Evolutionary conservation across 2,888 invertebrate genomes (phyloP).

Genomic region (Drosophila recens): DNA sequence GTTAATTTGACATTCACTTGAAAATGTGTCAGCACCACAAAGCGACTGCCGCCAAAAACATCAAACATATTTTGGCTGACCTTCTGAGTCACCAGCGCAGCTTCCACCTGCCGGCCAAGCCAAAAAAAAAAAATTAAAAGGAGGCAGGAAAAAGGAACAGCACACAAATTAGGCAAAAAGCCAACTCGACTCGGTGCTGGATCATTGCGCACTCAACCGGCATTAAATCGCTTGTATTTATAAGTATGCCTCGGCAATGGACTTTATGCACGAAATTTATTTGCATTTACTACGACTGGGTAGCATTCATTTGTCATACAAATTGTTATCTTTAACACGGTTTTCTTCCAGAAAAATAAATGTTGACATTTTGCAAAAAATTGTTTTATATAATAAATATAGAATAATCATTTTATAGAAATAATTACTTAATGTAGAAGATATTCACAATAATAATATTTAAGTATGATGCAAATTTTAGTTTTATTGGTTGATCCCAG

Average conservation of each 20-base stretch:
- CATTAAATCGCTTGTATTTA: slow-evolving; percentile 62
- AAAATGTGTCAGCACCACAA: slow-evolving; percentile 40
- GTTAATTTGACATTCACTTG: slow-evolving; percentile 9
- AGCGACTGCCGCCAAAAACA: slow-evolving; percentile 34
- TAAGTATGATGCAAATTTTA: too few relatives aligned
- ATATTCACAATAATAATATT: too few relatives aligned
- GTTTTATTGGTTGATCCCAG: too few relatives aligned
- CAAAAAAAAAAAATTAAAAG: background rate
- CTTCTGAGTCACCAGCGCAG: slow-evolving; percentile 15
- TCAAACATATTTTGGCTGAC: slow-evolving; percentile 46
- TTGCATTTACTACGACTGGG: background rate
- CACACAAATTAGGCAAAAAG: slow-evolving; percentile 61
- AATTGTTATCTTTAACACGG: background rate
- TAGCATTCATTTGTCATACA: background rate
- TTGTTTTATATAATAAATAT: too few relatives aligned
- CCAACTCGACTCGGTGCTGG: slow-evolving; percentile 46
- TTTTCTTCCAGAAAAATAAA: background rate
- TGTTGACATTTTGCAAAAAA: too few relatives aligned
- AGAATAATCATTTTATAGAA: too few relatives aligned
- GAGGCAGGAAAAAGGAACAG: slow-evolving; percentile 8
- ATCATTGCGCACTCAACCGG: slow-evolving; percentile 66
- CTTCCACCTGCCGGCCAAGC: slow-evolving; percentile 18
- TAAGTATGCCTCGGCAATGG: slow-evolving; percentile 31
- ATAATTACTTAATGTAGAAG: too few relatives aligned
- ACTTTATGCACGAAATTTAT: slow-evolving; percentile 8